A percentile compares a stretch with the other conserved stretches of the same genome.
phyloP scores from a whole-genome alignment of 1,140 invertebrate species.

The Sitodiplosis mosellana region DNA sequence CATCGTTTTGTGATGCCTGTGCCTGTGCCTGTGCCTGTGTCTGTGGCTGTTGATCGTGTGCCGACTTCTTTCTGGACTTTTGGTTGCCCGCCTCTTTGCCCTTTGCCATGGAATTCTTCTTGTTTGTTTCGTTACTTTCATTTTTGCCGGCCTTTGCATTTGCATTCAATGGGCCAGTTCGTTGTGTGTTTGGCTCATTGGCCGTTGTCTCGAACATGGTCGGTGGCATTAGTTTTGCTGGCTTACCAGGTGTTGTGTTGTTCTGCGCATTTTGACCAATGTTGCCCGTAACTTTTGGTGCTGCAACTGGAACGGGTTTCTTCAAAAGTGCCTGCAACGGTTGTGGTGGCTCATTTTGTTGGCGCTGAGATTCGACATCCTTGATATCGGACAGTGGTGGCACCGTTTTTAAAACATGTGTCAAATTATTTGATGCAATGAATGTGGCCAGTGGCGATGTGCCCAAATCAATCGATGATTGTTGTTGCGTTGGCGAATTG shows the following conservation, averaged over 20 bases:
- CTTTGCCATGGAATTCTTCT: background rate
- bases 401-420: background rate
- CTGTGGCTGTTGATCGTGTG: background rate
- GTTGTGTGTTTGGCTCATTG: constrained; percentile 8
- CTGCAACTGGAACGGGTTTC: background rate
- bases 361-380: background rate
- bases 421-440: constrained; percentile 16
- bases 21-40: background rate
- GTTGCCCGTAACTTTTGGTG: background rate
- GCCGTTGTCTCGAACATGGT: constrained; percentile 53
- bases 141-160: background rate
- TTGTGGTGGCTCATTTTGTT: constrained; percentile 9
- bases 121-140: constrained; percentile 4
- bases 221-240: constrained; percentile 52
- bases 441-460: constrained; percentile 29
- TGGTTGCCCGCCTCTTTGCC: constrained; percentile 8
- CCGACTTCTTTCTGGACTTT: background rate
- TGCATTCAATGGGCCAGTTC: background rate
- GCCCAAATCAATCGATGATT: background rate
- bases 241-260: constrained; percentile 29
- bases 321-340: constrained; percentile 2
- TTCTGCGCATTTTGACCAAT: background rate
- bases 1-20: background rate
- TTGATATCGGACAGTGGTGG: background rate
- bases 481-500: constrained; percentile 24